Percentiles rank a stretch among this genome's conserved stretches.
Conservation (phyloP, 2,888 invertebrate genomes). For the Andrena camellia region DNA sequence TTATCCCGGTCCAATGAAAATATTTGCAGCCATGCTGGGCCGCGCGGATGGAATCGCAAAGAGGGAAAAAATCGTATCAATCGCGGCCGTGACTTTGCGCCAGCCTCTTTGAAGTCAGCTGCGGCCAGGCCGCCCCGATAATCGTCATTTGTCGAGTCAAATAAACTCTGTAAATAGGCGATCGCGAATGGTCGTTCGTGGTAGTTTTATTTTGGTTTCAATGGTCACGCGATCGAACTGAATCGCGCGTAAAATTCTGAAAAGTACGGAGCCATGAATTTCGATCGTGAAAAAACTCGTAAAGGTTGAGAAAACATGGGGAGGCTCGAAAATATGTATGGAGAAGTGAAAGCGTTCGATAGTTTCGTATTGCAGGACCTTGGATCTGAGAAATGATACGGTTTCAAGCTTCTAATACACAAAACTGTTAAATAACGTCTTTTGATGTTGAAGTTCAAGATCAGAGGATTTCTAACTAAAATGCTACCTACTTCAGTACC, state of each 20-base stretch:
- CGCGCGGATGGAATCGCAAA: not conserved
- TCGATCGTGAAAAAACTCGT: not conserved
- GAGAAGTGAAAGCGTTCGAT: not conserved
- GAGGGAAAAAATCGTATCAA: slow-evolving; percentile 14
- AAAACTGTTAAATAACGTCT: too few relatives aligned
- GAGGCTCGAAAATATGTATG: not conserved
- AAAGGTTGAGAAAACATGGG: not conserved
- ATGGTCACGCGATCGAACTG: slow-evolving; percentile 12
- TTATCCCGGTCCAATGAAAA: slow-evolving; percentile 35
- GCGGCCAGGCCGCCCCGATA: slow-evolving; percentile 7
- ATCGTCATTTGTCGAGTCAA: slow-evolving; percentile 46
- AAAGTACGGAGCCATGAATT: not conserved
- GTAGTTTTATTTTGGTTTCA: slow-evolving; percentile 10
- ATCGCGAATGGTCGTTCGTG: not conserved
- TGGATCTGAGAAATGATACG: not conserved
- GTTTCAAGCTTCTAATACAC: too few relatives aligned
- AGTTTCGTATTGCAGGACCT: not conserved
- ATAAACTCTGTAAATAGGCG: slow-evolving; percentile 43
- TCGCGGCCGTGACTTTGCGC: slow-evolving; percentile 24
- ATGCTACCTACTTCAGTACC: too few relatives aligned
- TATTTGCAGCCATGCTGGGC: slow-evolving; percentile 27
- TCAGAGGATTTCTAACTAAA: too few relatives aligned
- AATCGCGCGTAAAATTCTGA: slow-evolving; percentile 13
- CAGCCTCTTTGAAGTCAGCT: slow-evolving; percentile 43
- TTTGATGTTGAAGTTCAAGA: too few relatives aligned